These are phyloP conservation scores for Cantharis rufa DNA, from an alignment of 2,888 invertebrate genomes.

Conservation along the genomic window DNA sequence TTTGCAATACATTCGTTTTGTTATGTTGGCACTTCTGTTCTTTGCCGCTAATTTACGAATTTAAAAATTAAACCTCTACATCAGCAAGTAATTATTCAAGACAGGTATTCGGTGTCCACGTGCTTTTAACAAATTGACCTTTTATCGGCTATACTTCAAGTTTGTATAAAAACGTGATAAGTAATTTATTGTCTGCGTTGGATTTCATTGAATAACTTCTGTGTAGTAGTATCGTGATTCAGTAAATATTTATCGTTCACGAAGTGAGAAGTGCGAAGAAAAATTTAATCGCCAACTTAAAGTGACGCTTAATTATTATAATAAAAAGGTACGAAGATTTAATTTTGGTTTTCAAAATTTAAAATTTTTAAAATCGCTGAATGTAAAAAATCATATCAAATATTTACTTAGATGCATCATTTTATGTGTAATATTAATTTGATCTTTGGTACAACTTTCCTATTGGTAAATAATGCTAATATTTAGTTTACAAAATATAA, in stretches of 20 bases:
- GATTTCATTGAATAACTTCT: not conserved
- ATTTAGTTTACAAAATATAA: not conserved
- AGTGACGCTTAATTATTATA: not conserved
- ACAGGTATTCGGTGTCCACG: not conserved
- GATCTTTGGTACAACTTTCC: not conserved
- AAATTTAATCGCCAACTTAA: not conserved
- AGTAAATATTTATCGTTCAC: not conserved
- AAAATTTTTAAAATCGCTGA: too few relatives aligned
- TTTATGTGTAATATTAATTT: not conserved
- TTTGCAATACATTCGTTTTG: not conserved
- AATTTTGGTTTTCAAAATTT: not conserved
- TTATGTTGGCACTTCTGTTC: not conserved
- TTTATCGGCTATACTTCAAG: not conserved
- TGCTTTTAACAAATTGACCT: not conserved
- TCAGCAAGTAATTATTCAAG: not conserved
- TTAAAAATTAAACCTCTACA: not conserved
- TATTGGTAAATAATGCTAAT: not conserved
- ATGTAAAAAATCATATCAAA: not conserved
- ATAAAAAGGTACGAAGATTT: not conserved
- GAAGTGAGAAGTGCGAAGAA: not conserved
- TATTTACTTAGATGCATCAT: not conserved
- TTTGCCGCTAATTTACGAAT: not conserved
- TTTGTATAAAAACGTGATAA: not conserved
- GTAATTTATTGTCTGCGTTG: not conserved
- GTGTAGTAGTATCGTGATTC: not conserved